Percentiles rank a stretch among this genome's conserved stretches.
phyloP scores from a whole-genome alignment of 2,888 invertebrate genomes.

The Mermis nigrescens region DNA sequence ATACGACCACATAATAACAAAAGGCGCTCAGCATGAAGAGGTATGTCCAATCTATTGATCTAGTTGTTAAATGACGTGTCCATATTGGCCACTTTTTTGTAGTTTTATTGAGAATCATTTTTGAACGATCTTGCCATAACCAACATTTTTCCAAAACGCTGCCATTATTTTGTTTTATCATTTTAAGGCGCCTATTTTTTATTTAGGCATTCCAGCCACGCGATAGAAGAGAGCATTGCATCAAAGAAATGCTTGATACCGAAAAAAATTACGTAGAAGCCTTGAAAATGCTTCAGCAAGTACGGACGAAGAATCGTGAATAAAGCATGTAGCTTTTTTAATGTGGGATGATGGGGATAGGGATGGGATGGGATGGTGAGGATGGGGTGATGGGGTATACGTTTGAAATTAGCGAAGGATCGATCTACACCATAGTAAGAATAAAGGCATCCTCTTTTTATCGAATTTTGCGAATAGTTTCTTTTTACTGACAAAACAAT shows the following conservation, averaged over 20 bases:
- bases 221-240: constrained; percentile 67
- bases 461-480: no score
- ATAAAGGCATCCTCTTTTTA: no score
- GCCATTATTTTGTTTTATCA: neutral
- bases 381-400: neutral
- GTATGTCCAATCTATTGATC: neutral
- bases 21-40: constrained; percentile 7
- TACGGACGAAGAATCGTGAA: no score
- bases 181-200: no score
- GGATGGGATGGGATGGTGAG: neutral
- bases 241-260: constrained; percentile 71
- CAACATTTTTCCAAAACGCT: neutral
- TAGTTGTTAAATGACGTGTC: neutral
- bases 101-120: no score
- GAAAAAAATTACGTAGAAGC: constrained; percentile 91
- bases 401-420: no score
- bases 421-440: no score
- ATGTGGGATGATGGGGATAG: no score
- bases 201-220: constrained; percentile 26
- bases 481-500: no score
- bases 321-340: no score
- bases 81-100: no score
- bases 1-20: constrained; percentile 20
- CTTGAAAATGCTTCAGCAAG: constrained; percentile 40
- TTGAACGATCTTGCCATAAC: no score